Conservation (phyloP, 2,797 vertebrate species). For the Lutjanus argentimaculatus region DNA sequence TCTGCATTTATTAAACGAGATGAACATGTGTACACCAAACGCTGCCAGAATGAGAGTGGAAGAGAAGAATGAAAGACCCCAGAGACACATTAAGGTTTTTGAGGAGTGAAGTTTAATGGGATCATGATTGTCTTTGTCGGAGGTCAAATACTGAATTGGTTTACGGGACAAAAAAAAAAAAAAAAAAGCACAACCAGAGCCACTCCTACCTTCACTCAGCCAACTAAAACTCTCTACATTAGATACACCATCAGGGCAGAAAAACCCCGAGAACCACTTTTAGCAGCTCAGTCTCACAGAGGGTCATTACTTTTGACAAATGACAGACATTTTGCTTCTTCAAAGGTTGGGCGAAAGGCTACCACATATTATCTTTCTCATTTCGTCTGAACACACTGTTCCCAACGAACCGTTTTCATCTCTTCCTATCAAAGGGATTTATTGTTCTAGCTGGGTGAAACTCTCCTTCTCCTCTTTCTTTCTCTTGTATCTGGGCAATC, state of each 20-base stretch:
- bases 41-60: not conserved
- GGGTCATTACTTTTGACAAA: conserved; percentile 73
- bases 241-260: conserved; percentile 46
- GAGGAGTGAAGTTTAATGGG: conserved; percentile 78
- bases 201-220: conserved; percentile 62
- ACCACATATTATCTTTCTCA: conserved; percentile 63
- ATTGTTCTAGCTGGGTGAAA: conserved; percentile 58
- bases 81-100: conserved; percentile 60
- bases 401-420: conserved; percentile 57
- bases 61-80: conserved; percentile 47
- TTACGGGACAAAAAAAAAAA: conserved; percentile 66
- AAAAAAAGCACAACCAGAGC: conserved; percentile 71
- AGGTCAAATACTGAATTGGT: conserved; percentile 73
- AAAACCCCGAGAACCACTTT: conserved; percentile 39
- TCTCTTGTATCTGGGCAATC: conserved; percentile 54
- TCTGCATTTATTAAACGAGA: conserved; percentile 34
- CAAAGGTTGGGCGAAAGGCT: conserved; percentile 63
- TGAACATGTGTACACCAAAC: conserved; percentile 40
- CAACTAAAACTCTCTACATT: conserved; percentile 61
- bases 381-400: conserved; percentile 59
- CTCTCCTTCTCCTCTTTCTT: conserved; percentile 32
- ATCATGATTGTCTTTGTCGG: conserved; percentile 65
- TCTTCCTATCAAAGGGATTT: conserved; percentile 63
- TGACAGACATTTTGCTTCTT: conserved; percentile 67
- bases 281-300: conserved; percentile 53